phyloP scores from a whole-genome alignment of 2,797 vertebrate species.

The Phoxinus dragarum region DNA sequence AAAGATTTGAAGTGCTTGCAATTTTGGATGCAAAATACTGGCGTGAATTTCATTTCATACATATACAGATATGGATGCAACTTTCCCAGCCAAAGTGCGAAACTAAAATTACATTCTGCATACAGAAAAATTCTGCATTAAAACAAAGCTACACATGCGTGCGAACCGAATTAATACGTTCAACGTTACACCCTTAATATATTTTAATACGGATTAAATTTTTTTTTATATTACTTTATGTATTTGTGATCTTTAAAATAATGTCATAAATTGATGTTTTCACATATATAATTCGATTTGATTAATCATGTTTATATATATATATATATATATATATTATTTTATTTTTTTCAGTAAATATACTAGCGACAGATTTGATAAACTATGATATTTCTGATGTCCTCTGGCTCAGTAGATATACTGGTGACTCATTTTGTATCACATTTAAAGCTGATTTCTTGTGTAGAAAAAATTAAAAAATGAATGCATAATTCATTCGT shows the following conservation, averaged over 20 bases:
- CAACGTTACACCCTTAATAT: neutral
- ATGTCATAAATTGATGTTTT: neutral
- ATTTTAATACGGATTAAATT: accelerated
- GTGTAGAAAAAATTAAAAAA: constrained; percentile 2
- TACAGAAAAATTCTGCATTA: neutral
- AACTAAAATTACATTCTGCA: neutral
- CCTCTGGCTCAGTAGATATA: constrained; percentile 5
- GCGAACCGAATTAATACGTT: neutral
- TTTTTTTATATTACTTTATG: neutral
- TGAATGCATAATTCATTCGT: neutral
- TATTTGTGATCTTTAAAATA: neutral
- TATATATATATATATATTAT: neutral
- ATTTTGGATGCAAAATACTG: neutral
- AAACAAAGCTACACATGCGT: neutral
- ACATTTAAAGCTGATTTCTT: constrained; percentile 5
- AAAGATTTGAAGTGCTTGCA: neutral
- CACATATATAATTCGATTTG: neutral
- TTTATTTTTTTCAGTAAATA: too few relatives aligned
- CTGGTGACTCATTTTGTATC: neutral
- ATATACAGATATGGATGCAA: neutral
- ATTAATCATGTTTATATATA: neutral
- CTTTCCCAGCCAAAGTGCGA: neutral
- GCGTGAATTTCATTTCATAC: neutral
- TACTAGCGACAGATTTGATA: too few relatives aligned
- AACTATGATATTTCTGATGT: neutral